These are phyloP conservation scores for Acholoe squamosa DNA, from an alignment of 2,888 invertebrate genomes.

Conservation along the genomic window DNA sequence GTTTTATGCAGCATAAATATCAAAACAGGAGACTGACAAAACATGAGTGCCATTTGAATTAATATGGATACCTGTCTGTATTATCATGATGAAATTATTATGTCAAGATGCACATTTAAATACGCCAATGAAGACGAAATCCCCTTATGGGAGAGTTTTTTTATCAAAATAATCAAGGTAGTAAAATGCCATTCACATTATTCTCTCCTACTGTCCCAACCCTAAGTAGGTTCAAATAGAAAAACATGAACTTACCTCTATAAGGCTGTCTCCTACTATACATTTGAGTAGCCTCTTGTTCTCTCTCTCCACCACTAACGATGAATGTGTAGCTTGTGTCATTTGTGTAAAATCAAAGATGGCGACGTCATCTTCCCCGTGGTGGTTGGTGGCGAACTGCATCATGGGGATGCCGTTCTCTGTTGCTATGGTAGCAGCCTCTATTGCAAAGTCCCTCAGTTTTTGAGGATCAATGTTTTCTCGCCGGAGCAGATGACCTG, in stretches of 20 bases:
- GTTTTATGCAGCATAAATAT: too few relatives aligned
- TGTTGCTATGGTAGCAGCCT: slow-evolving; percentile 87
- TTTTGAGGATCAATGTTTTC: slow-evolving; percentile 95
- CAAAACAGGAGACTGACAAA: too few relatives aligned
- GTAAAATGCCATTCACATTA: too few relatives aligned
- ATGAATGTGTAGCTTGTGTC: slow-evolving; percentile 68
- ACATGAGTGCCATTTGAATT: too few relatives aligned
- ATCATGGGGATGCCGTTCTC: slow-evolving; percentile 45
- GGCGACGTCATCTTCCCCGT: slow-evolving; percentile 68
- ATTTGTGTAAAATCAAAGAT: slow-evolving; percentile 71
- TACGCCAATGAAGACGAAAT: too few relatives aligned
- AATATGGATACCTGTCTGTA: too few relatives aligned
- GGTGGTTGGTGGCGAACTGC: slow-evolving; percentile 67
- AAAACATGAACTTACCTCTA: slow-evolving; percentile 89
- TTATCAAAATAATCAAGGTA: too few relatives aligned
- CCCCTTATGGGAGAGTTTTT: too few relatives aligned
- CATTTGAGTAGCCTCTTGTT: slow-evolving; percentile 92
- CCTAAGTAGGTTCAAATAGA: too few relatives aligned
- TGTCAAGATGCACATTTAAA: too few relatives aligned
- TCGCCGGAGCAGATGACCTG: slow-evolving; percentile 90
- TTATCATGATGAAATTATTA: too few relatives aligned
- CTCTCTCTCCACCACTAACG: slow-evolving; percentile 87
- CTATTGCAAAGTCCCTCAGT: slow-evolving; percentile 92
- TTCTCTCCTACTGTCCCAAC: too few relatives aligned
- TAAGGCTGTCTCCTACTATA: slow-evolving; percentile 95